Percentiles rank a stretch among this genome's conserved stretches.
Conservation (phyloP, 2,888 invertebrate species). For the Apotomis capreana region DNA sequence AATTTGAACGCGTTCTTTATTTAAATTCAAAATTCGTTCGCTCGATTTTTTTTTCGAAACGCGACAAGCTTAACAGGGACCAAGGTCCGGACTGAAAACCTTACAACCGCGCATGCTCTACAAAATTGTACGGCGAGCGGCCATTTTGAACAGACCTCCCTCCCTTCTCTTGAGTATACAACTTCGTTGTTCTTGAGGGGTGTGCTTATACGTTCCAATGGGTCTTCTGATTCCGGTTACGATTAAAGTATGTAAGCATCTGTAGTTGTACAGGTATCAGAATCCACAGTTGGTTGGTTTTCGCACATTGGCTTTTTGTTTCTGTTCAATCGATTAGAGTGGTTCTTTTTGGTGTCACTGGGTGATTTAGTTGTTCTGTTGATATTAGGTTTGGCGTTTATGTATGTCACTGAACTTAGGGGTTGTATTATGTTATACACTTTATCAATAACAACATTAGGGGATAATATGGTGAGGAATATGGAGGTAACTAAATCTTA, state of each 20-base stretch:
- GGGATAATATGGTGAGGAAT: too few species aligned
- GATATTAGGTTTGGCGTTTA: too few species aligned
- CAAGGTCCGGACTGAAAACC: slow-evolving; percentile 63
- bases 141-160: slow-evolving; percentile 56
- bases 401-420: too few species aligned
- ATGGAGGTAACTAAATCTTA: too few species aligned
- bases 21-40: slow-evolving; percentile 19
- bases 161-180: slow-evolving; percentile 46
- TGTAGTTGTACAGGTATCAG: slow-evolving; percentile 53
- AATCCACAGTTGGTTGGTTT: slow-evolving; percentile 75
- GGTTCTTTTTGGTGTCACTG: not conserved
- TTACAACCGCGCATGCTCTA: slow-evolving; percentile 66
- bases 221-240: slow-evolving; percentile 54
- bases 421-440: too few species aligned
- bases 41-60: slow-evolving; percentile 31
- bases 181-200: slow-evolving; percentile 40
- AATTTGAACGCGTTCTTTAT: slow-evolving; percentile 25
- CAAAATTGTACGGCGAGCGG: slow-evolving; percentile 55
- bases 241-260: slow-evolving; percentile 49
- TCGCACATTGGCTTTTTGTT: slow-evolving; percentile 42
- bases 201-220: slow-evolving; percentile 26
- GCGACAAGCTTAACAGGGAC: slow-evolving; percentile 56
- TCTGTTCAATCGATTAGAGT: slow-evolving; percentile 38
- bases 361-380: too few species aligned
- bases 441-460: too few species aligned